Base-by-base conservation (phyloP, 1,140 invertebrate species). In the Coboldia fuscipes region DNA sequence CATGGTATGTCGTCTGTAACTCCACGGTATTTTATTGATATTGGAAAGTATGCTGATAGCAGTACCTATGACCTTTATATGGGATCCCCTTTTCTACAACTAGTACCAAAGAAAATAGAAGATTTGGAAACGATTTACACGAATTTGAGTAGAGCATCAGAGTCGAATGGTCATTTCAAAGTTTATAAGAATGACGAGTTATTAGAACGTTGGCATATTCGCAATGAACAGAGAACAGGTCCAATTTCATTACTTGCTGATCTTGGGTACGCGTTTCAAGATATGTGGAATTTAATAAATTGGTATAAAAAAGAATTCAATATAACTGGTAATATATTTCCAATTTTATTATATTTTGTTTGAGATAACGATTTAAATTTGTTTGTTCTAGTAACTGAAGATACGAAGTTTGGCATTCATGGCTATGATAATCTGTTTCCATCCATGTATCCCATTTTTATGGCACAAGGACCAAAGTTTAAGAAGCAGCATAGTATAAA, bases 11-110 rank as follows among this genome's bases (percentile, higher is more conserved):
- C 10, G 2, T 12, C 18, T 21, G 30, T 32, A 13, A 8, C 30
- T 5, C 15, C 30, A n/a, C 30, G 18, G 12, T 20, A 32, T 32
- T 32, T 32, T 19, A 32, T 32, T 21, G 10, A 32, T 32, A 20
- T 32, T 18, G 4, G 10, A 8, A n/a, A 19, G 13, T 19, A 4
- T n/a, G 4, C 21, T 12, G 30, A 18, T 3, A 19, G 14, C 13
- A 19, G 18, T 8, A 32, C 7, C 7, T 32, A 6, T 21, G 8
- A 32, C n/a, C 10, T 21, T 8, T 32, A 21, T 21, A 19, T 17
- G 14, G 9, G 18, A 16, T 32, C 30, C 7, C 30, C 30, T 20
- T 7, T 32, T 4, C 6, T 32, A 16, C 30, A 32, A 21, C 12
- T 32, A 10, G 20, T 32, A 20, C 30, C 30, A 5, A 19, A 20